phyloP scores from a whole-genome alignment of 2,888 invertebrate species.

The Caenorhabditis macrosperma region DNA sequence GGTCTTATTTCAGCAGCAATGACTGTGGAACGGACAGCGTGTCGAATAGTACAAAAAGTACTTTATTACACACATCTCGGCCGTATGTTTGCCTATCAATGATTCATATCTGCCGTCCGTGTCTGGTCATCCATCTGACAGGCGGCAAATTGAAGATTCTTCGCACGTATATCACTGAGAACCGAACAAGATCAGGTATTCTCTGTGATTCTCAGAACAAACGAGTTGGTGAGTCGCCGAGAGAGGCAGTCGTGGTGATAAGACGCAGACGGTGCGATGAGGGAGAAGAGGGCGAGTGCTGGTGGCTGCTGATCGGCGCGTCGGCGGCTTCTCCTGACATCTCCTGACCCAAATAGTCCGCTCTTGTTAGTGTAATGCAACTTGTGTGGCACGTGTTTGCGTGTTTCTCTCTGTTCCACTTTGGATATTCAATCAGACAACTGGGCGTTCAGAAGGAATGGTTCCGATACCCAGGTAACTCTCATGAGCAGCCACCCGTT shows the following conservation, averaged over 20 bases:
- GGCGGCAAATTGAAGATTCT: not conserved
- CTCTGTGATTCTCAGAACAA: constrained; percentile 8
- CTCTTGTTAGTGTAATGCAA: constrained; percentile 39
- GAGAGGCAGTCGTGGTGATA: constrained; percentile 24
- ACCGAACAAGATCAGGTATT: constrained; percentile 36
- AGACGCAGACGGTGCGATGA: constrained; percentile 38
- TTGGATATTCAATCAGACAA: constrained; percentile 8
- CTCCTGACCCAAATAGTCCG: constrained; percentile 25
- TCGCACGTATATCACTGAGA: constrained; percentile 4
- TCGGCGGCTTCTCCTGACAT: constrained; percentile 18
- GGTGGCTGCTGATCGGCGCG: constrained; percentile 7
- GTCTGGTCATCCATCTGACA: not conserved
- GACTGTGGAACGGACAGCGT: too few relatives aligned
- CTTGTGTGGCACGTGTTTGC: constrained; percentile 27
- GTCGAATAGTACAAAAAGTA: too few relatives aligned
- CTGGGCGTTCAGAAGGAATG: constrained; percentile 51
- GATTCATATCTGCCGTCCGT: not conserved
- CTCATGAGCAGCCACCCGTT: too few relatives aligned
- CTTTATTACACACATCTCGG: too few relatives aligned
- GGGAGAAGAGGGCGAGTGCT: not conserved
- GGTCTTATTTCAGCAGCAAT: too few relatives aligned
- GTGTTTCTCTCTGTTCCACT: not conserved
- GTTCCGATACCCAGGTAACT: constrained; percentile 56
- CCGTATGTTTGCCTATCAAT: too few relatives aligned
- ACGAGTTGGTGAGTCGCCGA: constrained; percentile 32